Base-by-base conservation (phyloP, 2,888 invertebrate genomes). In the Margaritifera margaritifera region DNA sequence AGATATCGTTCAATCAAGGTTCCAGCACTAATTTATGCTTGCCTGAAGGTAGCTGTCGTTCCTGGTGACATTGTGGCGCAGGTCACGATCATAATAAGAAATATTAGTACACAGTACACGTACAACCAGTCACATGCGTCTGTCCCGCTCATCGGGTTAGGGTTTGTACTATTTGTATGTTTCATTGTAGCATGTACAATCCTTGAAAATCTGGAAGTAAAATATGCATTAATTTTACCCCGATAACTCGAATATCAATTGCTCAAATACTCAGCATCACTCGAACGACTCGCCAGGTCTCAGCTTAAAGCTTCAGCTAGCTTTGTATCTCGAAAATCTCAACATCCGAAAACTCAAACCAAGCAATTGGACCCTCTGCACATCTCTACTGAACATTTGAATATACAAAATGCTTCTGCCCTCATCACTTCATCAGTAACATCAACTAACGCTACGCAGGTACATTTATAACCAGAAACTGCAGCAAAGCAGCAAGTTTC, bases 51-150 rank as follows among this genome's bases (percentile, higher is more conserved):
- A 11, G 77, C 79, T 6, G 77, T 74, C 8, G 78, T 62, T 15
- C 68, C 75, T 4, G 82, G 80, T 2, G 82, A 73, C 80, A 80
- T 76, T 19, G 79, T 78, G 19, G 74, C 68, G 52, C 80, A 82
- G n/a, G 80, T 82, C 8, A 75, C 68, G 22, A 79, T 58, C 79
- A 82, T 78, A 50, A 77, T 74, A 6, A 77, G 53, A 15, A 79
- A 72, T 18, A 78, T 71, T 31, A 79, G 31, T 4, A 72, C 73
- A 65, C 75, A 75, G 64, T 80, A 82, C 19, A 75, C 72, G 55
- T 77, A 78, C 22, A 80, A 65, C 77, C 75, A 80, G 6, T 31
- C 53, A 68, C 82, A 82, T 53, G 64, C 68, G 4, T 69, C 72
- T 20, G 75, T 54, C n/a, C 81, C 81, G 11, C 67, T 42, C 1